Evolutionary conservation across 2,797 vertebrate genomes (phyloP).

Genomic region (Epinephelus coioides): DNA sequence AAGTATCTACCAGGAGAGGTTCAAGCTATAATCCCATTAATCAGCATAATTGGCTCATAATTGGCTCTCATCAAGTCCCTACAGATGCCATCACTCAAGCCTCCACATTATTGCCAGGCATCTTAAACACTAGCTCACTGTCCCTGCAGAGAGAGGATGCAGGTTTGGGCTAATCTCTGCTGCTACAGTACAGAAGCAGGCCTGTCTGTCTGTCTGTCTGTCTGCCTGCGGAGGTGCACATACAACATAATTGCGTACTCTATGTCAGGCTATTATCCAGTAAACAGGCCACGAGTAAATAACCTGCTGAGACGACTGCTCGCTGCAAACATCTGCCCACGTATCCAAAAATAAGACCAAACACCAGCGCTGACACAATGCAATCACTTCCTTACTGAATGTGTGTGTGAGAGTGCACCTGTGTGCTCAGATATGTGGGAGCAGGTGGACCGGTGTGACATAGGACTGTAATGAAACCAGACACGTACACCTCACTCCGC

Average conservation of each 20-base stretch:
- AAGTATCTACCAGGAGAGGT: constrained; percentile 68
- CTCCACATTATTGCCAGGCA: constrained; percentile 53
- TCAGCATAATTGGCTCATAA: constrained; percentile 80
- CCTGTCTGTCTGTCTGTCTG: neutral
- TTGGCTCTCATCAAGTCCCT: constrained; percentile 74
- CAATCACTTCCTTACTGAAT: neutral
- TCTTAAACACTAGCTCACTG: constrained; percentile 38
- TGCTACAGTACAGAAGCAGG: constrained; percentile 11
- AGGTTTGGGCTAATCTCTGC: constrained; percentile 27
- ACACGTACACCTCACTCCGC: constrained; percentile 27
- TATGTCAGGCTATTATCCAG: constrained; percentile 10
- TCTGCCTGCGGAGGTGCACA: neutral
- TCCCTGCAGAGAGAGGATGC: constrained; percentile 40
- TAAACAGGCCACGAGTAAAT: constrained; percentile 44
- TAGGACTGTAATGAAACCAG: constrained; percentile 50
- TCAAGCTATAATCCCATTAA: constrained; percentile 78
- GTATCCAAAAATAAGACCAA: constrained; percentile 35
- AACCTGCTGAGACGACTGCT: constrained; percentile 6
- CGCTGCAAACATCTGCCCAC: constrained; percentile 41
- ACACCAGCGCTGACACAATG: constrained; percentile 29
- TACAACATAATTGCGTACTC: neutral
- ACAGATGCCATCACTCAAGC: constrained; percentile 77
- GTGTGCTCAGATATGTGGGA: constrained; percentile 16
- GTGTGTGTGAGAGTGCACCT: neutral
- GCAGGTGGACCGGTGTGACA: constrained; percentile 49